Evolutionary conservation across 2,797 vertebrate species (phyloP), one percentile per base, ranked within the genome.

Genomic region (Acanthurus lineatus): DNA sequence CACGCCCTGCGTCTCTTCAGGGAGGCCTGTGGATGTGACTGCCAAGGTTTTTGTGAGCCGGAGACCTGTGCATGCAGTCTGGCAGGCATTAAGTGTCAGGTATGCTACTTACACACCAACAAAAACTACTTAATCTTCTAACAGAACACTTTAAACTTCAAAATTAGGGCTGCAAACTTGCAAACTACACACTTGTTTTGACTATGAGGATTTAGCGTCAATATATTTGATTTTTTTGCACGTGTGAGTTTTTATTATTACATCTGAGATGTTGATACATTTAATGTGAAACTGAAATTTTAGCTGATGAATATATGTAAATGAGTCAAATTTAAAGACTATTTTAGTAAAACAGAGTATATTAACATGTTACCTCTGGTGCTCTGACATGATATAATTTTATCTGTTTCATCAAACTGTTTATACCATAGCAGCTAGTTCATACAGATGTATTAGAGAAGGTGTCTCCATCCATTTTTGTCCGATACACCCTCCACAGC

Each of bases 51-150:
- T 90, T 99, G 97, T 32, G 97, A 98, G 76, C 97, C 97, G 0
- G 97, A 97, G 91, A 98, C 95, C 74, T 99, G 97, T 72, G 96
- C 95, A 52, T 99, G 97, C 88, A 97, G 94, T 78, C 92, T 97
- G 90, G 96, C 97, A 0, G 97, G 97, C 76, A 98, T 99, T 86
- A 97, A 97, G 74, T 99, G 97, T 86, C 97, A 99, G 97, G 97
- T 99, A 93, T 1, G 57, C 59, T 3, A n/a, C 22, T 16, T 35
- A 40, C 1, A 57, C 49, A 35, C 0, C 14, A 47, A 63, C 14
- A 40, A 38, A 48, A 61, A 32, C 42, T 44, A 44, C 28, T 32
- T 32, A 44, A 44, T 10, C 42, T 4, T 44, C 42, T 44, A 12
- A 48, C 3, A 6, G 6, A 19, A 15, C 11, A 20, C 9, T 16